These are phyloP conservation scores for Xestia rhomboidea DNA, from an alignment of 2,888 invertebrate species.

Conservation along the genomic window DNA sequence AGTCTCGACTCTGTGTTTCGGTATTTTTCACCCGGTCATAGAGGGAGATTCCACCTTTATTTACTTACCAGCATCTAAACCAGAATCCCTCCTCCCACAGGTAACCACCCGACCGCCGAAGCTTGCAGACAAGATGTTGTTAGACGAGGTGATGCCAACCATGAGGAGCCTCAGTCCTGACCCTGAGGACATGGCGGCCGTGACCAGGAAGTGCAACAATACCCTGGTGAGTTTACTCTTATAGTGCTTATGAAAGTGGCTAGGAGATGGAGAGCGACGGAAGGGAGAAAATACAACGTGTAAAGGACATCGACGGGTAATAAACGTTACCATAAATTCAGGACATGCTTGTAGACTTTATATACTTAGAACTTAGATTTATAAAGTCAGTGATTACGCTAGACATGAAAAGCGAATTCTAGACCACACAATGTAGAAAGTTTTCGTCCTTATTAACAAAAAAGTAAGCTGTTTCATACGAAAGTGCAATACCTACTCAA, in stretches of 20 bases:
- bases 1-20: too few relatives aligned
- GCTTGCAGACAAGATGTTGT: constrained; percentile 70
- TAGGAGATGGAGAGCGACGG: background rate
- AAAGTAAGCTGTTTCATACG: too few relatives aligned
- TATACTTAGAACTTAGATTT: too few relatives aligned
- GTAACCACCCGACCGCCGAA: background rate
- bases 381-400: too few relatives aligned
- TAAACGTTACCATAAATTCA: too few relatives aligned
- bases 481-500: too few relatives aligned
- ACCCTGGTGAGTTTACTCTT: constrained; percentile 76
- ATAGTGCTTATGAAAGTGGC: background rate
- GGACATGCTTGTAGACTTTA: too few relatives aligned
- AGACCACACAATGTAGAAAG: too few relatives aligned
- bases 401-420: too few relatives aligned
- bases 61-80: background rate
- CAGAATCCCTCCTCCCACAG: background rate
- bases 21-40: too few relatives aligned
- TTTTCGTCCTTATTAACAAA: too few relatives aligned
- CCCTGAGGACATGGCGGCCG: constrained; percentile 78
- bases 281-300: background rate
- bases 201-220: constrained; percentile 77
- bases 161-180: constrained; percentile 90
- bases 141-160: constrained; percentile 87
- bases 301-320: background rate
- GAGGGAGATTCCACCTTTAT: too few relatives aligned